Evolutionary conservation across 2,113 vertebrate species (phyloP).

Genomic region (Pseudorectes ferrugineus): DNA sequence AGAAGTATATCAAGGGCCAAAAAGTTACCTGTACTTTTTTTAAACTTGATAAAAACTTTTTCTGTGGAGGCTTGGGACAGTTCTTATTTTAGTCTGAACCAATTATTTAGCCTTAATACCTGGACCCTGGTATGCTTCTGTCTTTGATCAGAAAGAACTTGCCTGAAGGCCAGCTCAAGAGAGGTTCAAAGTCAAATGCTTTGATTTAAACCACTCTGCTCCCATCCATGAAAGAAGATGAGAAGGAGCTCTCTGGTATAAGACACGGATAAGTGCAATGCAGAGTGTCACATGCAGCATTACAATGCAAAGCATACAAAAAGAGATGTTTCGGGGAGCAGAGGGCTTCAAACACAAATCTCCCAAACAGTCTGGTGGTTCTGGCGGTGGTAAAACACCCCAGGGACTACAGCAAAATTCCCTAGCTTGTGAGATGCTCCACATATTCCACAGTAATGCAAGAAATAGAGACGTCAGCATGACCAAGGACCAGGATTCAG

Average conservation of each 20-base stretch:
- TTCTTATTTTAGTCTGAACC: constrained; percentile 62
- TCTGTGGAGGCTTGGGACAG: constrained; percentile 41
- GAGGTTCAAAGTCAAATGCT: constrained; percentile 66
- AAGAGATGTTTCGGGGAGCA: background rate
- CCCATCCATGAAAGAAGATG: constrained; percentile 54
- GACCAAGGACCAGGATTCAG: background rate
- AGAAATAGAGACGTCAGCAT: background rate
- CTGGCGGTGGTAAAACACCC: background rate
- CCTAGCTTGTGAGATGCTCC: background rate
- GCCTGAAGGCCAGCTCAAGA: constrained; percentile 62
- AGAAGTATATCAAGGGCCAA: background rate
- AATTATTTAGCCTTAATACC: constrained; percentile 62
- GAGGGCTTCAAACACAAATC: background rate
- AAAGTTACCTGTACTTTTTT: constrained; percentile 3
- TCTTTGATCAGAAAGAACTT: constrained; percentile 65
- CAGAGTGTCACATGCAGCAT: background rate
- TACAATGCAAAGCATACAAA: background rate
- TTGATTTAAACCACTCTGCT: constrained; percentile 65
- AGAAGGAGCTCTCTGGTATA: constrained; percentile 29
- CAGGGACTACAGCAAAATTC: background rate
- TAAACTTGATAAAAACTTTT: constrained; percentile 30
- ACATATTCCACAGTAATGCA: background rate
- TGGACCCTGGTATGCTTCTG: constrained; percentile 51
- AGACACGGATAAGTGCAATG: constrained; percentile 5
- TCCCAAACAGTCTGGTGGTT: background rate